These are phyloP conservation scores for Rotaria sp. DNA, from an alignment of 2,888 invertebrate genomes.

Conservation along the genomic window DNA sequence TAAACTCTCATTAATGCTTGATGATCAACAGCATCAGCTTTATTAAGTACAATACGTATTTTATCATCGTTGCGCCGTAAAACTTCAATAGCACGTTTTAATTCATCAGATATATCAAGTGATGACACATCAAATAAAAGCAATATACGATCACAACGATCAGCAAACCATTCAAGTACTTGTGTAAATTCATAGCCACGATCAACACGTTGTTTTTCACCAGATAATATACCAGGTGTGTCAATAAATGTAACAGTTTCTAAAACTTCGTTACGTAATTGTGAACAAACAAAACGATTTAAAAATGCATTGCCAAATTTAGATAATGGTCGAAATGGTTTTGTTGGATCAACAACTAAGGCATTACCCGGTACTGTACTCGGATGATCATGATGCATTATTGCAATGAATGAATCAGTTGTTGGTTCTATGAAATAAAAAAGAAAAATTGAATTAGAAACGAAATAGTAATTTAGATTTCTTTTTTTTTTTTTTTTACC, in stretches of 20 bases:
- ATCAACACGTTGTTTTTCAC: slow-evolving; percentile 83
- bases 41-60: slow-evolving; percentile 92
- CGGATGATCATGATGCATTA: slow-evolving; percentile 75
- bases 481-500: not conserved
- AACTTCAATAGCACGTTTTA: slow-evolving; percentile 89
- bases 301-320: slow-evolving; percentile 97
- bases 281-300: slow-evolving; percentile 91
- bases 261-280: slow-evolving; percentile 78
- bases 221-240: slow-evolving; percentile 81
- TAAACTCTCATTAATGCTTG: slow-evolving; percentile 95
- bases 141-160: slow-evolving; percentile 91
- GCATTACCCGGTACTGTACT: slow-evolving; percentile 85
- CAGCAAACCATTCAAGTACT: slow-evolving; percentile 97
- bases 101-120: slow-evolving; percentile 96
- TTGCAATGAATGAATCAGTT: slow-evolving; percentile 94
- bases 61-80: slow-evolving; percentile 66
- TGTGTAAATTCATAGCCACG: slow-evolving; percentile 89
- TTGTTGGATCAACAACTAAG: slow-evolving; percentile 89
- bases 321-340: slow-evolving; percentile 81
- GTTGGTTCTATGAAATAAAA: slow-evolving; percentile 92
- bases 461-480: too few species aligned
- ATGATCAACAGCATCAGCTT: slow-evolving; percentile 97
- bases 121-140: slow-evolving; percentile 96
- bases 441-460: slow-evolving; percentile 72
- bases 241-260: slow-evolving; percentile 92